Conservation (phyloP, 2,888 invertebrate species). For the Trilocha varians region DNA sequence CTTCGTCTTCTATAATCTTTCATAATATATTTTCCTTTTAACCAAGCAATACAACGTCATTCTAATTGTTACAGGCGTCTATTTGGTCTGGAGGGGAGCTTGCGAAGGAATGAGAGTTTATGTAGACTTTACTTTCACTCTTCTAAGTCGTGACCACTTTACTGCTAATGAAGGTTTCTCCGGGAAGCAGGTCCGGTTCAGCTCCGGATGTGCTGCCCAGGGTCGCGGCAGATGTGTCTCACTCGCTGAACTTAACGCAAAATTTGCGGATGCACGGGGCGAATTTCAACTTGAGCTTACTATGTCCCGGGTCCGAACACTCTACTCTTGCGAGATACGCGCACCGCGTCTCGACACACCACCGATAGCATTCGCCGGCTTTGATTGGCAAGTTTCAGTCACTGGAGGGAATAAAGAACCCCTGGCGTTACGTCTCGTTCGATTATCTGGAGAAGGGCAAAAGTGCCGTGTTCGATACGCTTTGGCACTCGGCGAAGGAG, state of each 20-base stretch:
- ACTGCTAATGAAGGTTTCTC: conserved; percentile 86
- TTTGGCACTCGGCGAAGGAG: conserved; percentile 79
- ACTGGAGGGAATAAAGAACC: conserved; percentile 75
- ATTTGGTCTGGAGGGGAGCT: conserved; percentile 83
- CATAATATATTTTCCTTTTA: neutral
- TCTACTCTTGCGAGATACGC: conserved; percentile 81
- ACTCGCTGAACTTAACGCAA: conserved; percentile 78
- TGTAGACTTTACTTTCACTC: conserved; percentile 86
- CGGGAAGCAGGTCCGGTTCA: conserved; percentile 81
- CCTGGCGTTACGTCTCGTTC: conserved; percentile 73
- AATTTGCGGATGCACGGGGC: conserved; percentile 85
- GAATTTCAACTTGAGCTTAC: conserved; percentile 86
- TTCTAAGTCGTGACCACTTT: conserved; percentile 86
- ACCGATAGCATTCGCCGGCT: conserved; percentile 83
- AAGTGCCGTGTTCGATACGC: conserved; percentile 83
- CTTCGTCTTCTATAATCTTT: neutral
- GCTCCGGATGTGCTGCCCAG: conserved; percentile 79
- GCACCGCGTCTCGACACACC: conserved; percentile 72
- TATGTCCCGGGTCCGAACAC: conserved; percentile 81
- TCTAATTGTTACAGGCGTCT: conserved; percentile 77
- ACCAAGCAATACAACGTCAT: neutral
- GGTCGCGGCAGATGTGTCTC: conserved; percentile 83
- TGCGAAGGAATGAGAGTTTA: conserved; percentile 83
- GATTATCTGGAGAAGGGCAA: conserved; percentile 87
- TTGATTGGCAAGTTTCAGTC: conserved; percentile 85